Evolutionary conservation across 2,113 vertebrate genomes (phyloP).

Genomic region (Ammodytes dubius): DNA sequence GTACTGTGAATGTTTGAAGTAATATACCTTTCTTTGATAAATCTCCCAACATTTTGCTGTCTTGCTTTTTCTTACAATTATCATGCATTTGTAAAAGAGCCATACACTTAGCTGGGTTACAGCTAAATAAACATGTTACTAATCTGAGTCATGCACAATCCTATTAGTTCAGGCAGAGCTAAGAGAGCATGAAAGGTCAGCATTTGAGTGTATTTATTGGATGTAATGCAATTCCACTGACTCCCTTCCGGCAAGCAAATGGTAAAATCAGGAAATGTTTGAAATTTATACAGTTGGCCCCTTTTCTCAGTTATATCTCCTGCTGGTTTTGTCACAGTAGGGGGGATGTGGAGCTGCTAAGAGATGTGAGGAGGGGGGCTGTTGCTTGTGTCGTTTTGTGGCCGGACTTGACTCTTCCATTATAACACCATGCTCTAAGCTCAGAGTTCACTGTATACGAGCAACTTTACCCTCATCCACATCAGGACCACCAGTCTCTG

Average conservation of each 20-base stretch:
- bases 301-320: conserved; percentile 49
- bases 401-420: conserved; percentile 4
- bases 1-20: no score
- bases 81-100: neutral
- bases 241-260: conserved; percentile 24
- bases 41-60: neutral
- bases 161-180: neutral
- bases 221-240: conserved; percentile 12
- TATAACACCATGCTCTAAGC: neutral
- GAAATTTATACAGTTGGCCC: conserved; percentile 68
- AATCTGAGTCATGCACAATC: neutral
- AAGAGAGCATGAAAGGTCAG: conserved; percentile 26
- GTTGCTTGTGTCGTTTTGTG: conserved; percentile 13
- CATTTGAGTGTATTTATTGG: conserved; percentile 13
- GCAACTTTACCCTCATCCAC: neutral
- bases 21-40: neutral
- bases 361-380: conserved; percentile 14
- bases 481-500: neutral
- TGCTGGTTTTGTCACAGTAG: conserved; percentile 51
- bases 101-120: neutral
- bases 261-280: conserved; percentile 51
- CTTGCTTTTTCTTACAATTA: neutral
- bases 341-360: conserved; percentile 32
- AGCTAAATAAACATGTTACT: neutral
- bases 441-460: neutral